A percentile compares a stretch with the other conserved stretches of the same genome.
These are phyloP conservation scores for Argya squamiceps DNA, from an alignment of 2,797 vertebrate genomes.

Conservation along the genomic window DNA sequence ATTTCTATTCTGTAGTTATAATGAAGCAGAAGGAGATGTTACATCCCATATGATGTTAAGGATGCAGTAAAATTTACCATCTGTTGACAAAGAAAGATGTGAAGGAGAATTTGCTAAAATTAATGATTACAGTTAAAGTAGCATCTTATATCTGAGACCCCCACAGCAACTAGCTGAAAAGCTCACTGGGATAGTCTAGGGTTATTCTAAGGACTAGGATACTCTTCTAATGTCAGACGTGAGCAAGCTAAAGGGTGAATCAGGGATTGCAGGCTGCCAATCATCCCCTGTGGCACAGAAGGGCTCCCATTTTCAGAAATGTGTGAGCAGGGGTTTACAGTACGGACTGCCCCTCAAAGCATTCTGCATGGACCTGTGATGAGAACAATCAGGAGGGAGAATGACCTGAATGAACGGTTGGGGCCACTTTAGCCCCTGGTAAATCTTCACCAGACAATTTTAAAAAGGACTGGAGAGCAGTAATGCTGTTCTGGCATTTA, in stretches of 20 bases:
- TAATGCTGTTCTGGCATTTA: neutral
- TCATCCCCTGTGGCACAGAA: neutral
- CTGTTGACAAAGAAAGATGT: slow-evolving; percentile 33
- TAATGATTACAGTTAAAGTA: slow-evolving; percentile 10
- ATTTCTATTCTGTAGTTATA: neutral
- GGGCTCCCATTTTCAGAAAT: neutral
- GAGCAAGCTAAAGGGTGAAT: neutral
- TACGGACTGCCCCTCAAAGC: rapidly evolving
- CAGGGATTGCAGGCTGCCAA: neutral
- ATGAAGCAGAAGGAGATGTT: slow-evolving; percentile 32
- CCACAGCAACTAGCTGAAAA: neutral
- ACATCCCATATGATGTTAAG: slow-evolving; percentile 16
- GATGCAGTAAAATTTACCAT: slow-evolving; percentile 32
- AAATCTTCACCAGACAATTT: neutral
- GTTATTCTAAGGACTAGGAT: neutral
- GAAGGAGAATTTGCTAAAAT: slow-evolving; percentile 28
- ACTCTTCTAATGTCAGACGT: neutral
- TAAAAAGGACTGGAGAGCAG: neutral
- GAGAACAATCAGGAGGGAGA: rapidly evolving
- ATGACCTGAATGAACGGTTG: neutral
- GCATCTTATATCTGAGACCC: neutral
- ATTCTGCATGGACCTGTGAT: neutral
- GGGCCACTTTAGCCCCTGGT: neutral
- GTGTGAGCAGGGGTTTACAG: neutral
- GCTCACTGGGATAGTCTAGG: neutral